Base-by-base conservation (phyloP, 2,888 invertebrate genomes). In the Andricus quercusramuli region DNA sequence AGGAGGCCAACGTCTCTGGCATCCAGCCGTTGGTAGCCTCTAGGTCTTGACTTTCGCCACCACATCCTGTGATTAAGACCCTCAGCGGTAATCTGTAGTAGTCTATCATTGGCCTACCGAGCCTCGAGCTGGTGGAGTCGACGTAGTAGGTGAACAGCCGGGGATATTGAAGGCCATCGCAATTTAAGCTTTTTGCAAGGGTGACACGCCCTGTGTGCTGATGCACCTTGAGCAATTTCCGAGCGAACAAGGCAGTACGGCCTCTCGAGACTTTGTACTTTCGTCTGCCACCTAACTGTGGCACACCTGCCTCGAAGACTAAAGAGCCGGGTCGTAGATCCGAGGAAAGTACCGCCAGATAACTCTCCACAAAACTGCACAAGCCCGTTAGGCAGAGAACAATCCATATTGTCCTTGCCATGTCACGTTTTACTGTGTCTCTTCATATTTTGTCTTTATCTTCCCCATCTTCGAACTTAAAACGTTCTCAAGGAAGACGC, bases 61-160 rank as follows among this genome's bases (percentile, higher is more conserved):
- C 95, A 88, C 97, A 97, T 0, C 97, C 97, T 17, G 96, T 95
- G 56, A 97, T 95, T 85, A 97, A 94, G 78, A 97, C 94, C 84
- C 97, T 94, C 82, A 97, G 93, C 1, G 97, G 97, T 80, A 97
- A 92, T 89, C 97, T 97, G 90, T 97, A 97, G 91, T 97, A 97
- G 90, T 97, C 97, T 83, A 97, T 96, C 86, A 96, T 96, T 0
- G 92, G 91, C 17, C 93, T 88, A 74, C 96, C 94, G 83, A 96
- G 94, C 79, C 96, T 94, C 88, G 96, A 96, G 83, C 97, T 96
- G 77, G 96, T 96, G 56, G 97, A 97, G 91, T 98, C 97, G 82
- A 98, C 96, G 92, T 97, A 97, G 90, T 97, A 95, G 6, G 97
- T 97, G 92, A 98, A 97, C 79, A 97, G 94, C 70, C 96, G 96